phyloP scores from a whole-genome alignment of 1,140 invertebrate genomes.

The Anastrepha ludens region DNA sequence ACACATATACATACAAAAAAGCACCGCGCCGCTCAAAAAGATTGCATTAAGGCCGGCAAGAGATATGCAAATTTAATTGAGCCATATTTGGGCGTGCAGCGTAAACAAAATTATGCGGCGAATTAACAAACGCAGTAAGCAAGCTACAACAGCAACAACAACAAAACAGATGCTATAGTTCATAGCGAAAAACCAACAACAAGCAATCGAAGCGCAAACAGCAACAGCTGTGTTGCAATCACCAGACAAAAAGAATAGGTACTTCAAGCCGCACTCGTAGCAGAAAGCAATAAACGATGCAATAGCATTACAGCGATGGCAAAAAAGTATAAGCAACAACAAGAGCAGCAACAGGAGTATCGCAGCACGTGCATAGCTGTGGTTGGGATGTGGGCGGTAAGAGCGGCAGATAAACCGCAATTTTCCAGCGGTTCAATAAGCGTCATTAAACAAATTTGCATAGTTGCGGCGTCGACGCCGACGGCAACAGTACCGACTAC shows the following conservation, averaged over 20 bases:
- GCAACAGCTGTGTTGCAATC: background rate
- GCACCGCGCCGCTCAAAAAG: background rate
- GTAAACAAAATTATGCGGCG: conserved; percentile 36
- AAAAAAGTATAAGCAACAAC: background rate
- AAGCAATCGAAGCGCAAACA: too few relatives aligned
- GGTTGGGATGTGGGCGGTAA: background rate
- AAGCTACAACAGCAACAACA: background rate
- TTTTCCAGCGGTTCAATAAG: conserved; percentile 43
- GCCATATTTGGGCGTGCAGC: conserved; percentile 37
- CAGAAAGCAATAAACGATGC: background rate
- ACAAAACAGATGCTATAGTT: background rate
- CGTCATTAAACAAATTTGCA: conserved; percentile 42
- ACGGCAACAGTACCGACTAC: background rate
- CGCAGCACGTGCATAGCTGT: conserved; percentile 20
- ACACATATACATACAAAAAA: background rate
- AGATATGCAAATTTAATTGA: conserved; percentile 50
- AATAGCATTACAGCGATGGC: background rate
- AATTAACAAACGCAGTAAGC: conserved; percentile 31
- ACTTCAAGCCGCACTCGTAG: background rate
- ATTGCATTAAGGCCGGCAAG: background rate
- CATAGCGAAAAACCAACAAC: background rate
- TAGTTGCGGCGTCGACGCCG: background rate
- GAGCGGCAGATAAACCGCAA: conserved; percentile 18
- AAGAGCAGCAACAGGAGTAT: background rate
- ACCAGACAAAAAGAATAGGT: background rate